Conservation (phyloP, 2,888 invertebrate genomes). For the Adela reaumurella region DNA sequence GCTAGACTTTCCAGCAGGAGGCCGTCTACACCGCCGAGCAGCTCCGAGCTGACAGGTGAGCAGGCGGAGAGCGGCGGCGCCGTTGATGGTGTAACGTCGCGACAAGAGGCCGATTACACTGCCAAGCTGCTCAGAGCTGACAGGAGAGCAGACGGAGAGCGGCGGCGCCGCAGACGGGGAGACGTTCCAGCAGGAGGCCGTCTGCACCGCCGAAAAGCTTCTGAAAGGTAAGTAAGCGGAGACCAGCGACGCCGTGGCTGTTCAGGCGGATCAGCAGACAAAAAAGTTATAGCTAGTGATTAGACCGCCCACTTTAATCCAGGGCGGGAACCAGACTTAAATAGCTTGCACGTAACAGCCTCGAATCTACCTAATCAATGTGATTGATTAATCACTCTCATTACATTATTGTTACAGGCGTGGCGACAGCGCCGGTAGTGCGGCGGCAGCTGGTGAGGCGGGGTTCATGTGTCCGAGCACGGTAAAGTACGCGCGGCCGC, state of each 20-base stretch:
- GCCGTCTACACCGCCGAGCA: conserved; percentile 44
- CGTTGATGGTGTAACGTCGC: conserved; percentile 49
- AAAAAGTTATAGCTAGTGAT: too few species aligned
- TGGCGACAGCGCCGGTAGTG: conserved; percentile 43
- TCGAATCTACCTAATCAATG: too few species aligned
- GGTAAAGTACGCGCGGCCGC: conserved; percentile 75
- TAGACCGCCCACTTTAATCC: too few species aligned
- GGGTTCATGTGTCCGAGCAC: conserved; percentile 78
- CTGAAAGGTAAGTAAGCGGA: too few species aligned
- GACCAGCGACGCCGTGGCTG: too few species aligned
- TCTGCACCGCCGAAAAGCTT: conserved; percentile 44
- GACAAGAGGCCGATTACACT: conserved; percentile 50
- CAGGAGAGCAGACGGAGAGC: conserved; percentile 45
- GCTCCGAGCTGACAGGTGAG: too few species aligned
- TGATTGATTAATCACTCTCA: too few species aligned
- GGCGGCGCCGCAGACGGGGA: conserved; percentile 58
- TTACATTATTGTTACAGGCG: conserved; percentile 45
- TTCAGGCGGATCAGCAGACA: too few species aligned
- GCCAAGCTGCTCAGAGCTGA: conserved; percentile 65
- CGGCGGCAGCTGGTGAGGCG: conserved; percentile 53
- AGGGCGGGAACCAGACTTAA: too few species aligned
- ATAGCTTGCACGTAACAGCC: too few species aligned
- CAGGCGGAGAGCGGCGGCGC: too few species aligned
- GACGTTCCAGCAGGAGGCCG: conserved; percentile 49
- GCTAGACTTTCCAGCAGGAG: conserved; percentile 52